Base-by-base conservation (phyloP, 2,888 invertebrate species). In the Drosophila limbata region DNA sequence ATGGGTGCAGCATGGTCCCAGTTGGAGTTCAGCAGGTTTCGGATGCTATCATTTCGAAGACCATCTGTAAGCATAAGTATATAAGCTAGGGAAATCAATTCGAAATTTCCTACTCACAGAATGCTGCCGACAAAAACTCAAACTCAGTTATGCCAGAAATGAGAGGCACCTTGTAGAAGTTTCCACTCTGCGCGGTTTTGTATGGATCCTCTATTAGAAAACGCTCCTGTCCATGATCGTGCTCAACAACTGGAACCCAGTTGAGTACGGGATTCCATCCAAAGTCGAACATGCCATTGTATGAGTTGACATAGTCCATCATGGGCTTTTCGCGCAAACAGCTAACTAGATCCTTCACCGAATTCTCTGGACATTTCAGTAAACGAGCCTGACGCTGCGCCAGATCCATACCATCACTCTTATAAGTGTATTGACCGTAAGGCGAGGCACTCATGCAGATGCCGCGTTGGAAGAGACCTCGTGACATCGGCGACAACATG, bases 391-490 rank as follows among this genome's bases (percentile, higher is more conserved):
- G 95, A 65, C 94, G 94, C 63, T 93, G 92, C 0, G 95, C 95
- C 52, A 28, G 8, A 28, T 28, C 8, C 28, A 28, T 28, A 95
- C 79, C 28, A 93, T 87, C 10, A 93, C 83, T 74, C 0, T 93
- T 93, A 4, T 94, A 92, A 0, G 93, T 92, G 77, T 92, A 92
- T 31, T 94, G 94, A 1, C 92, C 92, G 1, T 93, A 91, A 0
- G 94, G 93, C 0, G 95, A 94, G 0, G 94, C 95, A 79, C 96
- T 95, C 94, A 95, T 94, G 2, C 94, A 94, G 25, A 96, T 95
- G 0, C 93, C 96, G 55, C 94, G 94, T 86, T 96, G 95, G 91
- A 96, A 96, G 0, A 96, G 91, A 45, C 95, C 95, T 90, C 93
- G 93, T 0, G 95, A 94, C 94, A 95, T 94, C 0, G 95, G 95